phyloP scores from a whole-genome alignment of 2,888 invertebrate genomes.

The Listrodromus nycthemerus region DNA sequence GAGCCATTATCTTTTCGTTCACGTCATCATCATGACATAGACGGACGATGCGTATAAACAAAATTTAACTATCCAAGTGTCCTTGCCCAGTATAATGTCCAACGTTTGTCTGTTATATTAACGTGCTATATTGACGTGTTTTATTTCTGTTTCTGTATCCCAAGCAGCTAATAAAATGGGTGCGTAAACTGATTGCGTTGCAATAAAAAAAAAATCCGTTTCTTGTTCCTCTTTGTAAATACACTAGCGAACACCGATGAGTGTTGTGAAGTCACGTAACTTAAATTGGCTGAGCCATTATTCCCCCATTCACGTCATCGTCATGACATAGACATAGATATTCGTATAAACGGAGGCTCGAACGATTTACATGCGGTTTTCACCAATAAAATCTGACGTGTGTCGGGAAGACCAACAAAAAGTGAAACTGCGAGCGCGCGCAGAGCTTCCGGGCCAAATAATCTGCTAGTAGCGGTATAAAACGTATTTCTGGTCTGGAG shows the following conservation, averaged over 20 bases:
- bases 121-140: neutral
- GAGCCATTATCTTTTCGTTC: neutral
- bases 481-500: constrained; percentile 8
- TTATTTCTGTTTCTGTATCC: neutral
- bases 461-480: neutral
- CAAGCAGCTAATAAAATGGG: neutral
- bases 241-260: neutral
- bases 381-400: neutral
- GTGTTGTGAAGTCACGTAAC: neutral
- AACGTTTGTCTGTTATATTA: no score
- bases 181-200: neutral
- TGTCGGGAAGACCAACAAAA: neutral
- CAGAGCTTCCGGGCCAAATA: neutral
- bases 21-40: neutral
- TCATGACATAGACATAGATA: neutral
- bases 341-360: neutral
- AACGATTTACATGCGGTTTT: neutral
- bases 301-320: neutral
- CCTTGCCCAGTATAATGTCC: no score
- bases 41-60: neutral
- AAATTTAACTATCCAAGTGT: neutral
- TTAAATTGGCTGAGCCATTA: constrained; percentile 3
- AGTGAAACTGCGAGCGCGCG: neutral
- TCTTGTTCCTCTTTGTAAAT: neutral
- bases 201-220: no score